phyloP scores from a whole-genome alignment of 2,113 vertebrate genomes.

The Notarius quadriscutis region DNA sequence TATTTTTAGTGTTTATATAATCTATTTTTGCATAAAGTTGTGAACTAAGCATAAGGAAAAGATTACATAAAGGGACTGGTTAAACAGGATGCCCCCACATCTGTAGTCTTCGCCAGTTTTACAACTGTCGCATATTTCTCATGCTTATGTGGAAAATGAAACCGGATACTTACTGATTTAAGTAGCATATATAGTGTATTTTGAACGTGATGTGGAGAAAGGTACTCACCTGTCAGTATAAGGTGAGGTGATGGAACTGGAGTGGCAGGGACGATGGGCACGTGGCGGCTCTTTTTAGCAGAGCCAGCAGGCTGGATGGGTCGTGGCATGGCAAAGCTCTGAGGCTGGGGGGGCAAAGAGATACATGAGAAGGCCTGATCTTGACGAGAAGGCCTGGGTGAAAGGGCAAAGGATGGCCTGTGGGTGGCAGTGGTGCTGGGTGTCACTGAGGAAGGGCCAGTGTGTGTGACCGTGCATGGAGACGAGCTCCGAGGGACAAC shows the following conservation, averaged over 20 bases:
- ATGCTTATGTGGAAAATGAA: background rate
- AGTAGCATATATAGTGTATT: background rate
- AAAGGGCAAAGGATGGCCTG: slow-evolving; percentile 65
- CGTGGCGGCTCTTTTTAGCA: slow-evolving; percentile 76
- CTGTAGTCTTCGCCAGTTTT: background rate
- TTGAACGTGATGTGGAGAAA: background rate
- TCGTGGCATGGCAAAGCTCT: slow-evolving; percentile 79
- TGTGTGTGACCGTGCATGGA: slow-evolving; percentile 79
- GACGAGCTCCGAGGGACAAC: slow-evolving; percentile 45
- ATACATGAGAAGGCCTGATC: slow-evolving; percentile 60
- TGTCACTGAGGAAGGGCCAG: slow-evolving; percentile 77
- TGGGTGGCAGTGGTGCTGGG: slow-evolving; percentile 82
- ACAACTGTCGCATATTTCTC: background rate
- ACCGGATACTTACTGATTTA: too few species aligned
- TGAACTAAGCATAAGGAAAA: background rate
- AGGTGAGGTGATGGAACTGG: slow-evolving; percentile 71
- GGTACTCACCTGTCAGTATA: slow-evolving; percentile 70
- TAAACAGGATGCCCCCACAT: background rate
- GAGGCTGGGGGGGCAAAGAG: slow-evolving; percentile 60
- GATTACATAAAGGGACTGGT: background rate
- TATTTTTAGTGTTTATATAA: background rate
- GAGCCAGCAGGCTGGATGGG: slow-evolving; percentile 68
- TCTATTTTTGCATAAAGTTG: background rate
- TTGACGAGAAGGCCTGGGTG: slow-evolving; percentile 60
- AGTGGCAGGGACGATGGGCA: slow-evolving; percentile 77